Evolutionary conservation across 2,888 invertebrate genomes (phyloP), one percentile per base, ranked within the genome.

Genomic region (Ephialtes manifestator): DNA sequence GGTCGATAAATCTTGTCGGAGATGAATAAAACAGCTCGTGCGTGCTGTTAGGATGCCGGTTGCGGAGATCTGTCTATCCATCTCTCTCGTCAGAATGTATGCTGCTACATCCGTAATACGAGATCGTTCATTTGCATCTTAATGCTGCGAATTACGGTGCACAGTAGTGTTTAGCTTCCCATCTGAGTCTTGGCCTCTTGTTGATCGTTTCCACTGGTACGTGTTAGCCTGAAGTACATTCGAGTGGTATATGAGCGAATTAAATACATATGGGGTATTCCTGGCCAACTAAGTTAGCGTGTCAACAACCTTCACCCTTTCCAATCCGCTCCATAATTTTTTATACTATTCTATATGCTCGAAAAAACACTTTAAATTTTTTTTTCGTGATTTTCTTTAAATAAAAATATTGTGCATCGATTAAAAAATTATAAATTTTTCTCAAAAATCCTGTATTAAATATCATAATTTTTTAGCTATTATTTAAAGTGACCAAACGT

Each of bases 51-150:
- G 11, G 65, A 39, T 63, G 48, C 68, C 68, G 68, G 70, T 71
- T 84, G 39, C 46, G 35, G 18, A 67, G 43, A 63, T 84, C 72
- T 53, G 31, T 51, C 75, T 15, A 28, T 85, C 20, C 53, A 35
- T 65, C 82, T 72, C 43, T 71, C 72, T 81, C 77, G 46, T 81
- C 75, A 72, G 79, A 79, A 79, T 65, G 51, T 75, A 72, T 72
- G 60, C 72, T 79, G 53, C 76, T 68, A 85, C 82, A 80, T 82
- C 82, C 79, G 79, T 80, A 80, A 80, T 82, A 76, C 60, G 48
- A 82, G 82, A 82, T 82, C 79, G 79, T 80, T 79, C 55, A 85
- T 85, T 82, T 85, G 85, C 85, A 82, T 85, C 76, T 80, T 80
- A 82, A 85, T 82, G 79, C 76, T 58, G 65, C 71, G 79, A 81